These are phyloP conservation scores for Orchestes rusci DNA, from an alignment of 2,888 invertebrate genomes.

Conservation along the genomic window DNA sequence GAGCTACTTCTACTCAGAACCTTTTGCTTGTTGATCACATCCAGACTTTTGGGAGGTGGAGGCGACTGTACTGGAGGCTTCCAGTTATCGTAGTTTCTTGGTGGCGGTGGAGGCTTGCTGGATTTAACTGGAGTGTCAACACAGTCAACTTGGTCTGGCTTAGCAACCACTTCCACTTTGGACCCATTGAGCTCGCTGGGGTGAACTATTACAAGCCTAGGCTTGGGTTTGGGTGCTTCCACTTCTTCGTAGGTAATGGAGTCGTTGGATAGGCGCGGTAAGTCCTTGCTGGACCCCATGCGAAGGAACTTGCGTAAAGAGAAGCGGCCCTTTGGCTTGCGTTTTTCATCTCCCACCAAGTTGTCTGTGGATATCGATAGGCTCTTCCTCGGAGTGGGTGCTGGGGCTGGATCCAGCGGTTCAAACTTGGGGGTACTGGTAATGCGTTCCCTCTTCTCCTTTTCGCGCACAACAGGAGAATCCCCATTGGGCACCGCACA, in stretches of 20 bases:
- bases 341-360: slow-evolving; percentile 43
- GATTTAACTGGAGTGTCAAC: slow-evolving; percentile 14
- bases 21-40: slow-evolving; percentile 45
- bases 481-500: slow-evolving; percentile 53
- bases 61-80: slow-evolving; percentile 57
- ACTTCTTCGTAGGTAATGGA: slow-evolving; percentile 20
- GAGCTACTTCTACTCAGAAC: slow-evolving; percentile 37
- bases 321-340: slow-evolving; percentile 66
- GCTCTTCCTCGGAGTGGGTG: slow-evolving; percentile 61
- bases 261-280: slow-evolving; percentile 51
- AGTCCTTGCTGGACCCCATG: slow-evolving; percentile 68
- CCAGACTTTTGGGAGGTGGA: slow-evolving; percentile 60
- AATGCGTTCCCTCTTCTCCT: slow-evolving; percentile 59
- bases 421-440: slow-evolving; percentile 55
- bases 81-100: slow-evolving; percentile 51
- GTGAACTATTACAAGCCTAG: slow-evolving; percentile 73
- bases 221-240: slow-evolving; percentile 30
- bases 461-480: slow-evolving; percentile 49
- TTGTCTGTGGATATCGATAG: slow-evolving; percentile 73
- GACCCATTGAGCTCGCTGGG: slow-evolving; percentile 78
- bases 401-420: slow-evolving; percentile 44
- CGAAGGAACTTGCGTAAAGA: slow-evolving; percentile 77
- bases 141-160: slow-evolving; percentile 25
- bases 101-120: slow-evolving; percentile 64
- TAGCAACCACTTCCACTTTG: slow-evolving; percentile 65